Evolutionary conservation across 2,797 vertebrate species (phyloP), one percentile per base, ranked within the genome.

Genomic region (Lithobates sylvaticus): DNA sequence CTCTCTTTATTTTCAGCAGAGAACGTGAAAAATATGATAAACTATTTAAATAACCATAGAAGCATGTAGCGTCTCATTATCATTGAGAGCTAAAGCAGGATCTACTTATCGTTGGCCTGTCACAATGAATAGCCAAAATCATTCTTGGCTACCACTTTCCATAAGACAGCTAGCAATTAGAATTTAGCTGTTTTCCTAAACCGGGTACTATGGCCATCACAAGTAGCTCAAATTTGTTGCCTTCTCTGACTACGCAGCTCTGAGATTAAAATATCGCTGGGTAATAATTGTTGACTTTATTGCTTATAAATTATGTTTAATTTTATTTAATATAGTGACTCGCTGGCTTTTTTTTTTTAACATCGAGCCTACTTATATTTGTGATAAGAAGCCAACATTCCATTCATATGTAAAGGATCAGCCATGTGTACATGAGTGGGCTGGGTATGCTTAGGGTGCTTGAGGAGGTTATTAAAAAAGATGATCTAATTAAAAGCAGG

Each of bases 391-490:
- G 39, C 72, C 26, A 68, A n/a, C 16, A 34, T 23, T 58, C 26
- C 10, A 76, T 83, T 83, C 71, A 65, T 76, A 83, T 83, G 71
- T 76, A 75, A 83, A 61, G 7, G 10, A 32, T n/a, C 70, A 54
- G 27, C 61, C 10, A 36, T 81, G 50, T 42, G 6, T 18, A 34
- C 23, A 61, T 54, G 39, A 29, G 54, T 18, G 8, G 44, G 50
- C n/a, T 67, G 21, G 23, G 21, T 50, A 50, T 69, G 47, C n/a
- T 39, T 76, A 68, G 72, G 73, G 3, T 61, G 65, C 72, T 64
- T 29, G 10, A 5, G 15, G 3, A n/a, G 61, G 74, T 65, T n/a
- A 67, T 67, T 75, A 65, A 81, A 65, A 26, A 65, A 64, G 54
- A 61, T 26, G 15, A 18, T 54, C 50, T 54, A 54, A 16, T 54